Conservation (phyloP, 64 coral and sea anemone genomes). For the Orbicella faveolata region DNA sequence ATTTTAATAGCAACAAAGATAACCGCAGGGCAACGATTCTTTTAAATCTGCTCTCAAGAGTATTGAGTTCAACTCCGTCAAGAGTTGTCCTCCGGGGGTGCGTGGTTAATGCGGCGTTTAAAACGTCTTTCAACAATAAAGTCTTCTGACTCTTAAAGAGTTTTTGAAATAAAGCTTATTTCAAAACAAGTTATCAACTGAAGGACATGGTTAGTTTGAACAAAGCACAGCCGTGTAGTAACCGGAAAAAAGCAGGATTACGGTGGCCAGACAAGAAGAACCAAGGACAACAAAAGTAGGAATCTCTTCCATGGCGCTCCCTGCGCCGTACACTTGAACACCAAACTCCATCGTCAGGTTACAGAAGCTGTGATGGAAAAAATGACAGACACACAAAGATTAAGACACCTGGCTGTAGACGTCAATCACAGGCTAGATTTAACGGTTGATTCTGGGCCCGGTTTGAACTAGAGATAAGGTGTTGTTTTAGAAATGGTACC, state of each 20-base stretch:
- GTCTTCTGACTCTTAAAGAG: too few relatives aligned
- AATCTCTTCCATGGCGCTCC: conserved; percentile 1
- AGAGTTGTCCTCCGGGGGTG: too few relatives aligned
- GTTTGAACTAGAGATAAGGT: too few relatives aligned
- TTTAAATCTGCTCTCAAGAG: too few relatives aligned
- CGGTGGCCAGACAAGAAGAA: conserved; percentile 73
- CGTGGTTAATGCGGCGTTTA: too few relatives aligned
- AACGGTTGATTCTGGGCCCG: not conserved
- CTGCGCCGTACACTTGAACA: conserved; percentile 54
- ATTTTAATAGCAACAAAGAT: too few relatives aligned
- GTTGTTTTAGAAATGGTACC: too few relatives aligned
- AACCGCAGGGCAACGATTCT: too few relatives aligned
- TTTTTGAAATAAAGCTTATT: too few relatives aligned
- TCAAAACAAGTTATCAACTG: too few relatives aligned
- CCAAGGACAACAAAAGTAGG: conserved; percentile 86
- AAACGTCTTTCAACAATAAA: too few relatives aligned
- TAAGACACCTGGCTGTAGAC: not conserved
- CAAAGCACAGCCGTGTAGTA: conserved; percentile 43
- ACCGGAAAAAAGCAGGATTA: conserved; percentile 49
- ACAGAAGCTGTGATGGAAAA: conserved; percentile 74
- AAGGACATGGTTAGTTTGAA: not conserved
- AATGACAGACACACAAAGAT: not conserved
- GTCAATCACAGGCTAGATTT: not conserved
- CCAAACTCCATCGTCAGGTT: conserved; percentile 74
- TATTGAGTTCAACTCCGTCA: too few relatives aligned